Evolutionary conservation across 1,140 invertebrate species (phyloP).

Genomic region (Lepidurus couesii): DNA sequence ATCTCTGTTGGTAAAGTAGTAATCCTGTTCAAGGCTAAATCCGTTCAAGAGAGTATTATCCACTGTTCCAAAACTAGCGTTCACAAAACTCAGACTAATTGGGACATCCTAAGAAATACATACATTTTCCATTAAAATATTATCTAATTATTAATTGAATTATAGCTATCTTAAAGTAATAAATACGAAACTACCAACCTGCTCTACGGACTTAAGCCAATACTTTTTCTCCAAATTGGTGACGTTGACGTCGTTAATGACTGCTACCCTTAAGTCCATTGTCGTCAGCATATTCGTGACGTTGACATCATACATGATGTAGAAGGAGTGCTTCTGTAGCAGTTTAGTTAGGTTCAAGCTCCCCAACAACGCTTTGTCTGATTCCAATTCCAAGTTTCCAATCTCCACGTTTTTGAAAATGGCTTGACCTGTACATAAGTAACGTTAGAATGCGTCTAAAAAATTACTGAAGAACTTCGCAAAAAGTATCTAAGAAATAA

Average conservation of each 20-base stretch:
- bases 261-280: not conserved
- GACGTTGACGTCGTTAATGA: not conserved
- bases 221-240: slow-evolving; percentile 4
- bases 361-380: not conserved
- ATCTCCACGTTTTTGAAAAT: not conserved
- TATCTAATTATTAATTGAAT: not conserved
- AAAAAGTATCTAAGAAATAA: not conserved
- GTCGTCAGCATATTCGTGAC: not conserved
- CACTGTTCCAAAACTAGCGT: not conserved
- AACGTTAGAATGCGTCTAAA: not conserved
- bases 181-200: not conserved
- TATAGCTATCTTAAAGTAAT: not conserved
- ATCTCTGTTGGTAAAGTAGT: not conserved
- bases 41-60: not conserved
- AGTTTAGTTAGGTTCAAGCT: not conserved
- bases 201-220: not conserved
- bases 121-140: not conserved
- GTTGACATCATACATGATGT: not conserved
- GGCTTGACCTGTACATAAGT: not conserved
- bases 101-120: not conserved
- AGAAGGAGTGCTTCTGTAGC: not conserved
- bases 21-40: not conserved
- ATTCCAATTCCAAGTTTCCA: not conserved
- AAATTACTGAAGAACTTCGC: not conserved
- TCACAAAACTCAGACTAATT: not conserved